phyloP scores from a whole-genome alignment of 2,113 vertebrate species.

The Arothron firmamentum region DNA sequence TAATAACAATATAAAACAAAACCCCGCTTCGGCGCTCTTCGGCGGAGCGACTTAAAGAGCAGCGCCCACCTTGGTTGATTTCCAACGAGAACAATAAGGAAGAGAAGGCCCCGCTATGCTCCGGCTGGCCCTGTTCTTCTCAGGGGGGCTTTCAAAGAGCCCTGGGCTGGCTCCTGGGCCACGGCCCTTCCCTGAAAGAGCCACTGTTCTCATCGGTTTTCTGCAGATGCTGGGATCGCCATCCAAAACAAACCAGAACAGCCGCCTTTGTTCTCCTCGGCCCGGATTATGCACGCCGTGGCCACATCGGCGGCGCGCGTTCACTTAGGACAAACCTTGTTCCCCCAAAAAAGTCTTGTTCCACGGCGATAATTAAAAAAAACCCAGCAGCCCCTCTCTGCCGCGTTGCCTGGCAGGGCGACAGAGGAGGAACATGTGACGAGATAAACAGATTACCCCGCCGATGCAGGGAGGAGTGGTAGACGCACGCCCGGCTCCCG shows the following conservation, averaged over 20 bases:
- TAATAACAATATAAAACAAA: background rate
- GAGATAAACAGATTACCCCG: slow-evolving; percentile 38
- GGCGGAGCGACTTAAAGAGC: slow-evolving; percentile 10
- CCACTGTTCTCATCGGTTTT: slow-evolving; percentile 52
- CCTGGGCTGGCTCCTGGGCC: slow-evolving; percentile 23
- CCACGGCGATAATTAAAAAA: too few relatives aligned
- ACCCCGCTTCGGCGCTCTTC: background rate
- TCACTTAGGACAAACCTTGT: background rate
- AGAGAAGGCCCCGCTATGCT: too few relatives aligned
- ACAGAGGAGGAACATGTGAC: slow-evolving; percentile 23
- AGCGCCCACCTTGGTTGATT: too few relatives aligned
- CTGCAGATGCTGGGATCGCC: slow-evolving; percentile 38
- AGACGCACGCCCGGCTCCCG: slow-evolving; percentile 22
- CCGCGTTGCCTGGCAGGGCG: slow-evolving; percentile 8
- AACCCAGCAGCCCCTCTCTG: background rate
- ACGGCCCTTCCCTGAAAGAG: slow-evolving; percentile 51
- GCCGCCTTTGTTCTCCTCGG: slow-evolving; percentile 60
- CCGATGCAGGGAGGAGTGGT: background rate
- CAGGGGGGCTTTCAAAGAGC: slow-evolving; percentile 34
- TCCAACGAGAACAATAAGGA: too few relatives aligned
- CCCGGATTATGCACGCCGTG: slow-evolving; percentile 56
- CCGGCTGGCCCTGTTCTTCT: slow-evolving; percentile 42
- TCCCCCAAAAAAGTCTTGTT: too few relatives aligned
- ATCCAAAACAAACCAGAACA: slow-evolving; percentile 47
- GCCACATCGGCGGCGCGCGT: slow-evolving; percentile 18